Conservation (phyloP, 1,140 invertebrate genomes). For the Hyles vespertilio region DNA sequence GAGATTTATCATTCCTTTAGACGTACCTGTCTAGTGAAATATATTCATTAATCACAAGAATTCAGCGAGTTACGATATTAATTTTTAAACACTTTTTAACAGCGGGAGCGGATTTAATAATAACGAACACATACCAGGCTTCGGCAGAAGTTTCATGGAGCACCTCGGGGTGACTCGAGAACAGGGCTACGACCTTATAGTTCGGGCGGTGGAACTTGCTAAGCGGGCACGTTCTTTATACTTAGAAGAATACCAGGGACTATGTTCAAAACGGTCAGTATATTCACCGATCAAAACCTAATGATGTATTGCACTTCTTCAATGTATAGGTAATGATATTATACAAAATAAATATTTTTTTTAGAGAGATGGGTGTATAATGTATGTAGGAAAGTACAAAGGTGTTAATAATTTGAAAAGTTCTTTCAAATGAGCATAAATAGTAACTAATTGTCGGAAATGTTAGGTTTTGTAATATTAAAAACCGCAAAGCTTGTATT, state of each 20-base stretch:
- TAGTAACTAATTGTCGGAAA: no score
- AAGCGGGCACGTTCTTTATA: slow-evolving; percentile 78
- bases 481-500: no score
- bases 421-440: no score
- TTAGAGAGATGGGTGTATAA: no score
- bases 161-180: slow-evolving; percentile 79
- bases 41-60: not conserved
- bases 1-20: not conserved
- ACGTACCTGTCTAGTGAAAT: not conserved
- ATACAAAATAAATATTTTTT: no score
- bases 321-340: no score
- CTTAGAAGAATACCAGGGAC: slow-evolving; percentile 73
- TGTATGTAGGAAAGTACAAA: no score
- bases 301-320: not conserved
- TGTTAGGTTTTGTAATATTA: no score
- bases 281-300: not conserved
- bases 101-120: slow-evolving; percentile 90
- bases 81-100: slow-evolving; percentile 33
- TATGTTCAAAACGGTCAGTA: slow-evolving; percentile 57
- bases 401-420: no score
- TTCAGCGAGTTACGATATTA: not conserved
- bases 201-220: slow-evolving; percentile 82
- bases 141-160: slow-evolving; percentile 84
- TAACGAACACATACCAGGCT: slow-evolving; percentile 93
- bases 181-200: slow-evolving; percentile 82